Percentiles rank a stretch among this genome's conserved stretches.
Conservation (phyloP, 92 coral and sea anemone genomes). For the Phenganax stokvisi region DNA sequence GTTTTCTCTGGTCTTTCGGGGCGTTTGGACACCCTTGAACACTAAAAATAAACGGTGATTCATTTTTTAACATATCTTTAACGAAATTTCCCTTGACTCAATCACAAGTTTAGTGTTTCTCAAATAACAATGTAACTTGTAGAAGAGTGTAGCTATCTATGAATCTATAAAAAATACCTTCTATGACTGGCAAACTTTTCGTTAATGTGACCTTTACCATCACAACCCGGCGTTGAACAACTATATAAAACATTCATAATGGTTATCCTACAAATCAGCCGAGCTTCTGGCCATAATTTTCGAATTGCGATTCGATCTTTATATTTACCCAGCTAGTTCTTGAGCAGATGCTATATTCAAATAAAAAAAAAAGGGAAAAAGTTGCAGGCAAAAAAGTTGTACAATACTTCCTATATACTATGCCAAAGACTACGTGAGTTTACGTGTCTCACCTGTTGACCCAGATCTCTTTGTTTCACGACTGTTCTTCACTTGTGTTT, state of each 20-base stretch:
- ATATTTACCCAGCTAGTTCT: constrained; percentile 83
- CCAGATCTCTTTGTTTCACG: constrained; percentile 13
- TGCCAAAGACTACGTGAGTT: not conserved
- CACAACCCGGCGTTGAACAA: constrained; percentile 92
- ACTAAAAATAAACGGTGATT: constrained; percentile 41
- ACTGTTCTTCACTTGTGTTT: not conserved
- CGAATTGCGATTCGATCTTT: not conserved
- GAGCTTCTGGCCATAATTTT: not conserved
- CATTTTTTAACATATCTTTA: not conserved
- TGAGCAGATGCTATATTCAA: constrained; percentile 69
- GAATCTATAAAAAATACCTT: constrained; percentile 49
- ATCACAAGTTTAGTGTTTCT: not conserved
- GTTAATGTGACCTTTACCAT: constrained; percentile 95
- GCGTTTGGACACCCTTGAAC: constrained; percentile 95
- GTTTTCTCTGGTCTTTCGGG: constrained; percentile 54
- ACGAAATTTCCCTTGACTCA: too few species aligned
- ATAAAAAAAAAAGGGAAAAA: constrained; percentile 16
- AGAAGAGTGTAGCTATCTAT: not conserved
- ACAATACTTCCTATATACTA: not conserved
- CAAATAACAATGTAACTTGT: not conserved
- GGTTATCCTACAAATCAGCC: not conserved
- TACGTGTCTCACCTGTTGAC: not conserved
- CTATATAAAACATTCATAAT: constrained; percentile 34
- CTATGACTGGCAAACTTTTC: constrained; percentile 96
- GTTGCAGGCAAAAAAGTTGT: not conserved